These are phyloP conservation scores for Fragum sueziense DNA, from an alignment of 2,888 invertebrate species.

Conservation along the genomic window DNA sequence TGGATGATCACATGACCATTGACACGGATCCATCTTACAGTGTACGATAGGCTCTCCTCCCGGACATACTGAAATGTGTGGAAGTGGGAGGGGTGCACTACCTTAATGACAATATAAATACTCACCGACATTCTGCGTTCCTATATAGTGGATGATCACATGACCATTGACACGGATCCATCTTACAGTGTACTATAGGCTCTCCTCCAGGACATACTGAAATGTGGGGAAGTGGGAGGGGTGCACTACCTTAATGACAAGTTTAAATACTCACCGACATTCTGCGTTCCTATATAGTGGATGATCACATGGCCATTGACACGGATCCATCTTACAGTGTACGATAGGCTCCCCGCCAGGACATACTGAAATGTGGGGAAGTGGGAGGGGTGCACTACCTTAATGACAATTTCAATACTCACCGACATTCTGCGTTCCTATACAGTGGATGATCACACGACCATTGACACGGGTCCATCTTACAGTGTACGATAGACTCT, in stretches of 20 bases:
- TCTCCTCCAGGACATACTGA: constrained; percentile 58
- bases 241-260: no score
- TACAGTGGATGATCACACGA: constrained; percentile 51
- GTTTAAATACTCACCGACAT: constrained; percentile 49
- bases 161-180: constrained; percentile 56
- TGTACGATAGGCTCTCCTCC: constrained; percentile 52
- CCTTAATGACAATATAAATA: no score
- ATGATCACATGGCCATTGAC: constrained; percentile 57
- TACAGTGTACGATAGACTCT: constrained; percentile 49
- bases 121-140: constrained; percentile 41
- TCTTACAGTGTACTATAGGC: constrained; percentile 47
- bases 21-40: constrained; percentile 52
- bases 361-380: constrained; percentile 41
- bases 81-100: no score
- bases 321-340: constrained; percentile 51
- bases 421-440: constrained; percentile 43
- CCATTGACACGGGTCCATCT: constrained; percentile 54
- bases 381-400: no score
- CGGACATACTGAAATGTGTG: constrained; percentile 52
- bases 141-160: constrained; percentile 49
- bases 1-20: constrained; percentile 54
- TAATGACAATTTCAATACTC: no score
- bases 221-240: background rate
- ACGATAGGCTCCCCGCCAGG: constrained; percentile 52
- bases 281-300: constrained; percentile 33